These are phyloP conservation scores for Gastrophysa polygoni DNA, from an alignment of 2,888 invertebrate species.

Conservation along the genomic window DNA sequence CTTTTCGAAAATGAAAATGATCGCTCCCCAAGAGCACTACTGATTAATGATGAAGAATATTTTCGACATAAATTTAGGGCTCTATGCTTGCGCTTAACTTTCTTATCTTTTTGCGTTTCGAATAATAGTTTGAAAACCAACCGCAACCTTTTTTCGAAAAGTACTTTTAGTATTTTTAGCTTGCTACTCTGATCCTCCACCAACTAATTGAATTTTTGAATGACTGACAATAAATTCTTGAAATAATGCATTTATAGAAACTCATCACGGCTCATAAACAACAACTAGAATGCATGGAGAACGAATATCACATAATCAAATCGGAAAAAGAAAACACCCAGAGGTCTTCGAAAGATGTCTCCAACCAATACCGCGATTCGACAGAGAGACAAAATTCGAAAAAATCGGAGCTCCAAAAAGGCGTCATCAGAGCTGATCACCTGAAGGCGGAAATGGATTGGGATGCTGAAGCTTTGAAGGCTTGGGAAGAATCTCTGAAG, in stretches of 20 bases:
- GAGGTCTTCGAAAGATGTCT: conserved; percentile 60
- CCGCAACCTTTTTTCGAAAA: too few relatives aligned
- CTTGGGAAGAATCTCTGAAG: conserved; percentile 75
- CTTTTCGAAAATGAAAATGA: too few relatives aligned
- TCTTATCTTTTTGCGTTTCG: too few relatives aligned
- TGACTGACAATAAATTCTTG: too few relatives aligned
- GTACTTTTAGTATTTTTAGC: too few relatives aligned
- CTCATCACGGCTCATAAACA: conserved; percentile 71
- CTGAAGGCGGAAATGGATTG: conserved; percentile 72
- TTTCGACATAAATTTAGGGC: too few relatives aligned
- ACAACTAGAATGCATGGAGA: conserved; percentile 72
- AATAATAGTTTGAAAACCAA: too few relatives aligned
- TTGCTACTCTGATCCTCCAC: too few relatives aligned
- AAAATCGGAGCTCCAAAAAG: conserved; percentile 61
- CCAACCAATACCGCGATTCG: conserved; percentile 57
- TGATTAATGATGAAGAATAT: too few relatives aligned
- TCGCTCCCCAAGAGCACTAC: too few relatives aligned
- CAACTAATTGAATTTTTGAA: too few relatives aligned
- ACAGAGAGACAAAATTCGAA: conserved; percentile 59
- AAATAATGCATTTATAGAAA: conserved; percentile 63
- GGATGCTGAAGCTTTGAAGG: conserved; percentile 69
- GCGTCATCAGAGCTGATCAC: conserved; percentile 67
- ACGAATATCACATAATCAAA: conserved; percentile 52
- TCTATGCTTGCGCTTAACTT: too few relatives aligned
- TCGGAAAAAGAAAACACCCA: conserved; percentile 60